A percentile compares a stretch with the other conserved stretches of the same genome.
Evolutionary conservation across 2,113 vertebrate species (phyloP).

Genomic region (Chionodraco myersi): DNA sequence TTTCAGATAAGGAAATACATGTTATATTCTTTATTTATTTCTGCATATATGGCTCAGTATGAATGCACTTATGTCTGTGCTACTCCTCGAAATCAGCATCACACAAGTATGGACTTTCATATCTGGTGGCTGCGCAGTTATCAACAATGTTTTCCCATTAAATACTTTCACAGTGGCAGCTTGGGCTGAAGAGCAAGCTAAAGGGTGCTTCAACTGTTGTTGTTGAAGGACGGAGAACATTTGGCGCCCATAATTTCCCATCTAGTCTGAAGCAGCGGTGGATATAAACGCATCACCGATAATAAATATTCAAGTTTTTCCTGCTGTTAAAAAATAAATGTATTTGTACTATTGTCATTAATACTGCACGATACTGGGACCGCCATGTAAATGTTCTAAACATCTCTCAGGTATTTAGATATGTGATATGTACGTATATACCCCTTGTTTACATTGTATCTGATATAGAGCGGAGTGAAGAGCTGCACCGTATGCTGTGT

Average conservation of each 20-base stretch:
- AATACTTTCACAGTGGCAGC: slow-evolving; percentile 67
- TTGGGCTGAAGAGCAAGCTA: slow-evolving; percentile 64
- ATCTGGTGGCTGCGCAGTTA: slow-evolving; percentile 56
- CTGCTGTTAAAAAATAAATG: neutral
- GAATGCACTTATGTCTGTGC: slow-evolving; percentile 1
- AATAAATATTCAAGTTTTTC: neutral
- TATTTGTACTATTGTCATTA: neutral
- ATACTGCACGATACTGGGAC: neutral
- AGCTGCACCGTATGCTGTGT: neutral
- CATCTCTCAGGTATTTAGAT: no score
- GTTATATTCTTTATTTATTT: slow-evolving; percentile 18
- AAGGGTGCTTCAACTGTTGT: slow-evolving; percentile 72
- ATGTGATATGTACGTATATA: neutral
- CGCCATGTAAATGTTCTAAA: no score
- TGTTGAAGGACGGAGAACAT: slow-evolving; percentile 59
- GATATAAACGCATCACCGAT: slow-evolving; percentile 1
- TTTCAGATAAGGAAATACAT: slow-evolving; percentile 23
- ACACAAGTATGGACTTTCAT: slow-evolving; percentile 40
- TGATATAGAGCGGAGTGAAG: slow-evolving; percentile 2
- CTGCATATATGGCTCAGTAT: slow-evolving; percentile 1
- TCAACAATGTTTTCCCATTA: slow-evolving; percentile 75
- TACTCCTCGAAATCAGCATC: slow-evolving; percentile 14
- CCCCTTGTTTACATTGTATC: slow-evolving; percentile 13
- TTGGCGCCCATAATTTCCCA: slow-evolving; percentile 47
- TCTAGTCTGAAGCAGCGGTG: slow-evolving; percentile 49